Conservation (phyloP, 2,888 invertebrate species). For the Agrochola macilenta region DNA sequence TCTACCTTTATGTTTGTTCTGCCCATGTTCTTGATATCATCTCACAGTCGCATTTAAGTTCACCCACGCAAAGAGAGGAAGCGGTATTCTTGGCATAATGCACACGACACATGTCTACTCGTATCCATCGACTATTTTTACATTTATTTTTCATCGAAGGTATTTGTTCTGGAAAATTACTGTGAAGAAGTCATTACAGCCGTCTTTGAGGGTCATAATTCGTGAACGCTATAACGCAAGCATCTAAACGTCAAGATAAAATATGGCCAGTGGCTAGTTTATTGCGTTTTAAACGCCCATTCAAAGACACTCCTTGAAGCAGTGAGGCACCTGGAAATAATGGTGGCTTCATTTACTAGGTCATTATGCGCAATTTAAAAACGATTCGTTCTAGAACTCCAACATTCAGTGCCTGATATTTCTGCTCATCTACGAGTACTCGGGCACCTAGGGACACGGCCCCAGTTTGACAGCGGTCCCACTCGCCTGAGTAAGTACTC, state of each 20-base stretch:
- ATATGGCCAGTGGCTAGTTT: slow-evolving; percentile 39
- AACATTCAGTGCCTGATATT: neutral
- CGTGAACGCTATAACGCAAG: slow-evolving; percentile 23
- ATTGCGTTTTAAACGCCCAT: slow-evolving; percentile 47
- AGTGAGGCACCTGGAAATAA: neutral
- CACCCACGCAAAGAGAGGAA: slow-evolving; percentile 37
- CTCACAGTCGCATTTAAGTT: neutral
- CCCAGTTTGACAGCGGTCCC: too few relatives aligned
- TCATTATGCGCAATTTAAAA: slow-evolving; percentile 4
- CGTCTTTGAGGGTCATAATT: slow-evolving; percentile 25
- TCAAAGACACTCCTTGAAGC: slow-evolving; percentile 25
- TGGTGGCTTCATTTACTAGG: neutral
- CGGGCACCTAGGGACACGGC: too few relatives aligned
- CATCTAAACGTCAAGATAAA: slow-evolving; percentile 53
- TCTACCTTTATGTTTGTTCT: neutral
- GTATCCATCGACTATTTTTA: slow-evolving; percentile 24
- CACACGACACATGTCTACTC: slow-evolving; percentile 51
- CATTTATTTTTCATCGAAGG: slow-evolving; percentile 12
- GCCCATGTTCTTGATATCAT: slow-evolving; percentile 34
- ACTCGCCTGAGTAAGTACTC: too few relatives aligned
- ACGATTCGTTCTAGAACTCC: neutral
- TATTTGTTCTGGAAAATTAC: slow-evolving; percentile 46
- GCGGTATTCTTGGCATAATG: slow-evolving; percentile 33
- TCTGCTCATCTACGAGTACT: too few relatives aligned
- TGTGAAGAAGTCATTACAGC: slow-evolving; percentile 23